Evolutionary conservation across 2,113 vertebrate species (phyloP).

Genomic region (Trogon melanurus): DNA sequence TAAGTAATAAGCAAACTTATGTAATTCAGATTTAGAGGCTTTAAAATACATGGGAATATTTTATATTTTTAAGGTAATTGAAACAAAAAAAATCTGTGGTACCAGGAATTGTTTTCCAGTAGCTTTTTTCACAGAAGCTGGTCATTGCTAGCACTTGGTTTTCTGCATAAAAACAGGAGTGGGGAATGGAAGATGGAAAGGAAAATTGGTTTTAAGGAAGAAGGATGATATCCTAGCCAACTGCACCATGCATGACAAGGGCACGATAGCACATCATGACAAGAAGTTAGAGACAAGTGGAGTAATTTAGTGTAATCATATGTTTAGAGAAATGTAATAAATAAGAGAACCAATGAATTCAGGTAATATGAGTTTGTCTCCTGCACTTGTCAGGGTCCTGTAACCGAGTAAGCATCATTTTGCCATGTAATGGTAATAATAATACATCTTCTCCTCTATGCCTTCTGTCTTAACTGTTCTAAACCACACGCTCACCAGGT

Average conservation of each 20-base stretch:
- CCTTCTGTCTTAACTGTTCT: neutral
- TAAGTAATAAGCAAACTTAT: neutral
- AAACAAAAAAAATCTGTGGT: neutral
- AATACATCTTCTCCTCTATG: neutral
- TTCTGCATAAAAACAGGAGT: neutral
- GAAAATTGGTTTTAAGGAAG: neutral
- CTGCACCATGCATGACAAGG: neutral
- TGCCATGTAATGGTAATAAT: neutral
- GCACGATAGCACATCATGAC: neutral
- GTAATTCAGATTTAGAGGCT: neutral
- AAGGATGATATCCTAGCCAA: neutral
- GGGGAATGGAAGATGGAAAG: neutral
- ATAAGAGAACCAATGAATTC: neutral
- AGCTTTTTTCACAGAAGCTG: neutral
- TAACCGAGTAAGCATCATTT: neutral
- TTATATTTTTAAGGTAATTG: neutral
- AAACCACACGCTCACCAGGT: neutral
- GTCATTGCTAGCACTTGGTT: neutral
- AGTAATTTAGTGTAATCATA: constrained; percentile 10
- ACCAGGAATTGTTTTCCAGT: neutral
- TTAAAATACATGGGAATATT: neutral
- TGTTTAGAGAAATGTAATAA: neutral
- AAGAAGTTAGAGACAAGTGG: neutral
- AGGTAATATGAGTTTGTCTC: neutral
- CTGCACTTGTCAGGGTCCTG: neutral